Evolutionary conservation across 2,797 vertebrate species (phyloP).

Genomic region (Gastrophryne carolinensis): DNA sequence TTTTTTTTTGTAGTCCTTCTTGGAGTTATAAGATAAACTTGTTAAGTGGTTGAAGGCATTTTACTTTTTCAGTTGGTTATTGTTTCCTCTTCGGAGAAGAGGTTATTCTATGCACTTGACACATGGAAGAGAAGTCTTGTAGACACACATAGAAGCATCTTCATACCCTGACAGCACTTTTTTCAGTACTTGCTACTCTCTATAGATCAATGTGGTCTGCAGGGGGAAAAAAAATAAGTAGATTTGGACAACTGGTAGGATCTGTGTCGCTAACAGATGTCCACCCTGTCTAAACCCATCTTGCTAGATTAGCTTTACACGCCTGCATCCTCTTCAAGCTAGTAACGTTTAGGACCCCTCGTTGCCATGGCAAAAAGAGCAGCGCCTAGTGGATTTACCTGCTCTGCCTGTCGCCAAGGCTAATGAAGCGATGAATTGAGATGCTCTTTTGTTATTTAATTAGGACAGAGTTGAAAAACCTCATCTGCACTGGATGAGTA

Average conservation of each 20-base stretch:
- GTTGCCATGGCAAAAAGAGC: constrained; percentile 48
- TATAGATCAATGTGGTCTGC: background rate
- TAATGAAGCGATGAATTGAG: constrained; percentile 35
- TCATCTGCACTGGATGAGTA: background rate
- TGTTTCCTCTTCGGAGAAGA: constrained; percentile 5
- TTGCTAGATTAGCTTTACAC: constrained; percentile 37
- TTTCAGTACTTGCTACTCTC: background rate
- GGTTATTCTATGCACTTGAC: background rate
- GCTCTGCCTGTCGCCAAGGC: constrained; percentile 46
- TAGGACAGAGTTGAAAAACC: constrained; percentile 1
- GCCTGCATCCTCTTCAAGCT: constrained; percentile 37
- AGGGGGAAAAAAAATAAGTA: background rate
- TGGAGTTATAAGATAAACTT: constrained; percentile 62
- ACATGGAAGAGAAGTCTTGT: background rate
- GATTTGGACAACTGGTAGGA: constrained; percentile 10
- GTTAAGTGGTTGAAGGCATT: constrained; percentile 52
- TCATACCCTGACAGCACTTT: background rate
- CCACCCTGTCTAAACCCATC: constrained; percentile 35
- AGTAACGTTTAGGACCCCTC: constrained; percentile 43
- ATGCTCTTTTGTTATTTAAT: constrained; percentile 47
- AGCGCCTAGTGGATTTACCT: constrained; percentile 39
- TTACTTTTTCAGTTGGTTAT: background rate
- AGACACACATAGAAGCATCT: background rate
- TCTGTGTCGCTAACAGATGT: constrained; percentile 34
- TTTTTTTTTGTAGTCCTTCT: constrained; percentile 58